Base-by-base conservation (phyloP, 2,797 vertebrate species). In the Austrolebias charrua region DNA sequence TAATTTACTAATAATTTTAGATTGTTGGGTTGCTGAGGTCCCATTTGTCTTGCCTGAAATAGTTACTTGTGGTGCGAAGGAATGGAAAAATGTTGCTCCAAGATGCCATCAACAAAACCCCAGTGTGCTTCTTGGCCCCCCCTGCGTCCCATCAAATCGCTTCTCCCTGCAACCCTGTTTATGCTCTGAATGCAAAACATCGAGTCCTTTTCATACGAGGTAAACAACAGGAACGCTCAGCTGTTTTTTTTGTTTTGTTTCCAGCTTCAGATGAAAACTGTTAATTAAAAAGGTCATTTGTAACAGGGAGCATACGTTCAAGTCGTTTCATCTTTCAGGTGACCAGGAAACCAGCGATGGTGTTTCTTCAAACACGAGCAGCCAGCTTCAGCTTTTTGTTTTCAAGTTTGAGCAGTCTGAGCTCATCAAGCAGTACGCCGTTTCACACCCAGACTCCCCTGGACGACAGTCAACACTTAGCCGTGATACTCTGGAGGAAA, bases 61-160 rank as follows among this genome's bases (percentile, higher is more conserved):
- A 90, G 90, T 60, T n/a, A 0, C 72, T 91, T 31, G 64, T 84
- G 69, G 45, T 89, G 66, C 81, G 82, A 57, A 85, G 79, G 74
- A 84, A 82, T 81, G 89, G 90, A 49, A 74, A 80, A 54, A 63
- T 91, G 18, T 58, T 75, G 46, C 66, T 92, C 4, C 81, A 77
- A 58, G 87, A 90, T 58, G 69, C 72, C 55, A 42, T 78, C 69
- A 76, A 74, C 61, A 75, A 72, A 78, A 55, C 66, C 24, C 51
- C 38, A 2, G 64, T 86, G 68, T 89, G 86, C 63, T 57, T 29
- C 63, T 71, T 91, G 60, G 63, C 56, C 58, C 78, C 55, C 63
- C 79, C 88, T 1, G 28, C 63, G 47, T 52, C 28, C 62, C 85
- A 88, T 69, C 24, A 31, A 48, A 61, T 86, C 8, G 58, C 83